A percentile compares a stretch with the other conserved stretches of the same genome.
Evolutionary conservation across 2,797 vertebrate genomes (phyloP).

Genomic region (Phylloscopus collybita): DNA sequence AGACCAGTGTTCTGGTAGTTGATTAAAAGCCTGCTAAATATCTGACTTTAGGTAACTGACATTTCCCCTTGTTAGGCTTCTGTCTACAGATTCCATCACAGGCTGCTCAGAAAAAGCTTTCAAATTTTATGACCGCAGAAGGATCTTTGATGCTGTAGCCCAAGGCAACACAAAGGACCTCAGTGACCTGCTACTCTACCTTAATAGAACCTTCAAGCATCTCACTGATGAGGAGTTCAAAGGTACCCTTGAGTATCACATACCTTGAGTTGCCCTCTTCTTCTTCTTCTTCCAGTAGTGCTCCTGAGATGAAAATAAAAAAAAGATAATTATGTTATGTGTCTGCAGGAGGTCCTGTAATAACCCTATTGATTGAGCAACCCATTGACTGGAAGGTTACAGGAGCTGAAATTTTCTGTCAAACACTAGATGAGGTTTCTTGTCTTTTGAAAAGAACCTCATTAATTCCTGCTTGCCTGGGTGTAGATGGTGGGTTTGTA

Average conservation of each 20-base stretch:
- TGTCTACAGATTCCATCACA: constrained; percentile 58
- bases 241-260: constrained; percentile 63
- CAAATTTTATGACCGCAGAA: constrained; percentile 78
- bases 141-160: constrained; percentile 81
- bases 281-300: background rate
- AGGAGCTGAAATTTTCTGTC: background rate
- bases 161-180: constrained; percentile 77
- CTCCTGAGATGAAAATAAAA: background rate
- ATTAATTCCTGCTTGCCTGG: background rate
- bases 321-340: background rate
- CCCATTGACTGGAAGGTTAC: background rate
- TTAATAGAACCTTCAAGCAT: constrained; percentile 76
- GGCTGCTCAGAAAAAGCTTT: constrained; percentile 65
- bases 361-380: background rate
- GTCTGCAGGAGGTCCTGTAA: background rate
- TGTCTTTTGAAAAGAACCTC: background rate
- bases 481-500: background rate
- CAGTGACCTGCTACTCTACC: constrained; percentile 77
- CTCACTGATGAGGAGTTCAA: constrained; percentile 81
- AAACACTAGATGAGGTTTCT: background rate
- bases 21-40: background rate
- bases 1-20: background rate
- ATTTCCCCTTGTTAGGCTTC: constrained; percentile 56
- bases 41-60: background rate
- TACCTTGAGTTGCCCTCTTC: background rate